Evolutionary conservation across 1,140 invertebrate species (phyloP).

Genomic region (Dinoponera quadriceps): DNA sequence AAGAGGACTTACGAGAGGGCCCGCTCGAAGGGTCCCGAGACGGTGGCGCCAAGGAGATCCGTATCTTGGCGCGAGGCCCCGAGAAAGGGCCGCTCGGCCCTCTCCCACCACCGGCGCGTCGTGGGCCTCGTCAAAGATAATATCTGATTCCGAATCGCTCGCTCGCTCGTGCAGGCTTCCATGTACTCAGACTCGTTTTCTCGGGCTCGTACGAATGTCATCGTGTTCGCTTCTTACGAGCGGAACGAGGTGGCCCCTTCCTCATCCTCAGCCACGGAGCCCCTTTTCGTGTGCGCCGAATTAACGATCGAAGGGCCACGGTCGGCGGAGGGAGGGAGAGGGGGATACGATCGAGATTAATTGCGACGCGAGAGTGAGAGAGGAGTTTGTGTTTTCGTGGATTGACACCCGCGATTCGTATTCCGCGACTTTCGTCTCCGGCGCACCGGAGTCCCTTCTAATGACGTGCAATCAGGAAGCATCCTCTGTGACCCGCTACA

Average conservation of each 20-base stretch:
- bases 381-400: background rate
- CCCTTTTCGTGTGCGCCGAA: constrained; percentile 67
- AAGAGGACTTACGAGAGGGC: constrained; percentile 62
- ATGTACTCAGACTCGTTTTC: constrained; percentile 75
- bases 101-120: constrained; percentile 61
- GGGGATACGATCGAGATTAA: constrained; percentile 73
- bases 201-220: constrained; percentile 75
- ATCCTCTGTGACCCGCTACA: constrained; percentile 6
- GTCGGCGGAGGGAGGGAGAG: constrained; percentile 48
- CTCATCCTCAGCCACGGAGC: background rate
- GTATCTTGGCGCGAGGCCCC: constrained; percentile 80
- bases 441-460: constrained; percentile 27
- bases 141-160: constrained; percentile 83
- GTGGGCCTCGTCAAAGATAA: constrained; percentile 82
- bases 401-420: constrained; percentile 32
- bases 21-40: constrained; percentile 61
- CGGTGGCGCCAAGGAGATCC: constrained; percentile 83
- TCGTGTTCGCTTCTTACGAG: constrained; percentile 73
- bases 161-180: constrained; percentile 73
- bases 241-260: constrained; percentile 45
- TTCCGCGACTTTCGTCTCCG: constrained; percentile 30
- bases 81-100: constrained; percentile 67
- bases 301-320: constrained; percentile 64
- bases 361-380: constrained; percentile 64
- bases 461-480: constrained; percentile 32